Evolutionary conservation across 1,140 invertebrate species (phyloP), one percentile per base, ranked within the genome.

Genomic region (Diploscapter pachys): DNA sequence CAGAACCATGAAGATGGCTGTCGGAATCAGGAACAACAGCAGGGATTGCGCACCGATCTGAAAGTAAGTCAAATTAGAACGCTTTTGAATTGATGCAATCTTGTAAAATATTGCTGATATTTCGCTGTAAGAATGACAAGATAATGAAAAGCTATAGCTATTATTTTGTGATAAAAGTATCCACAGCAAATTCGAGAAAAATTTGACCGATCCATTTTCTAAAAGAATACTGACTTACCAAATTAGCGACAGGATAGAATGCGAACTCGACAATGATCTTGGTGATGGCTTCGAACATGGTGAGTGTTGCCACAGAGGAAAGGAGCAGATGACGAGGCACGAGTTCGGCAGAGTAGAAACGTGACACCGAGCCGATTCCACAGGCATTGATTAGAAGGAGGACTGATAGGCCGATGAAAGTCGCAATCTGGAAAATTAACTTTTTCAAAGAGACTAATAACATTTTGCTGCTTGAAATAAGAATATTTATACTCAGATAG

Each of bases 311-410:
- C 9, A 79, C 73, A 3, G 78, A 73, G 57, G 65, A 74, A 8
- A 79, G 77, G n/a, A 79, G 77, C 0, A 79, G 77, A 50, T 70
- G 61, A 4, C 78, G 52, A 4, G 78, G 78, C 2, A 79, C 78
- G 3, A 79, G 72, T 50, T 79, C 78, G 62, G 78, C 78, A 5
- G 77, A 76, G 66, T 79, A 79, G 78, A 79, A 79, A 8, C 78
- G 65, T 5, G 78, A 79, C 3, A 79, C 76, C 31, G 78, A 79
- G 13, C 78, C 78, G 49, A 79, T 79, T 6, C 78, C 78, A 49
- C 71, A 75, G n/a, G 78, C 78, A 50, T 78, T 79, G 62, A 79
- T 64, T 5, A 79, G 78, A 49, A 79, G 73, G 13, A 79, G 71
- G 4, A 63, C 61, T 56, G 71, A 63, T 5, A 79, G 51, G 3